A percentile compares a stretch with the other conserved stretches of the same genome.
Evolutionary conservation across 1,140 invertebrate genomes (phyloP).

Genomic region (Lucilia sericata): DNA sequence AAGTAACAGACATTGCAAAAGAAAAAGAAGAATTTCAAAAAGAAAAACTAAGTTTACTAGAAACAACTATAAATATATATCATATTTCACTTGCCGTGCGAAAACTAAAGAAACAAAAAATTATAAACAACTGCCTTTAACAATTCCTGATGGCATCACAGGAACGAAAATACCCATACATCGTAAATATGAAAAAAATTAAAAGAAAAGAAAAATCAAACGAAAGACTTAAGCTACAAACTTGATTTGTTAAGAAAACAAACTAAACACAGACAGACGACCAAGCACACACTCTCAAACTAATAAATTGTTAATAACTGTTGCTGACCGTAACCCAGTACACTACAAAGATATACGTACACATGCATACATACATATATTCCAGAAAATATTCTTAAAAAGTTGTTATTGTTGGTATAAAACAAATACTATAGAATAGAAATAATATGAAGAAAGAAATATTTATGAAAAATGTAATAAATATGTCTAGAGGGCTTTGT

Average conservation of each 20-base stretch:
- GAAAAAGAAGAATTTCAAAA: not conserved
- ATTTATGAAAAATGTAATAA: no score
- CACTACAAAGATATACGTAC: not conserved
- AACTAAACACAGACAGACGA: not conserved
- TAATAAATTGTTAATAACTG: constrained; percentile 14
- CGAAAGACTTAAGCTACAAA: not conserved
- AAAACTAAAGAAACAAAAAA: not conserved
- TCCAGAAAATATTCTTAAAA: not conserved
- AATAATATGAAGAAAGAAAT: no score
- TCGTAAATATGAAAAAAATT: no score
- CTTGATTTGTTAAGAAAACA: not conserved
- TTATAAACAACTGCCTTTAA: not conserved
- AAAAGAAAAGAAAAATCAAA: not conserved
- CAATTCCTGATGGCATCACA: not conserved
- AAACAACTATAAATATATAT: not conserved
- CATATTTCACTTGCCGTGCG: constrained; percentile 22
- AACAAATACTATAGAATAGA: not conserved
- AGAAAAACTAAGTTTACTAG: not conserved
- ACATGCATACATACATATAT: not conserved
- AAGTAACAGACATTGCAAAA: not conserved
- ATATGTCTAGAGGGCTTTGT: no score
- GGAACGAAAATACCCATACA: not conserved
- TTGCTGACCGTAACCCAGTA: constrained; percentile 14
- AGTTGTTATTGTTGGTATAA: not conserved
- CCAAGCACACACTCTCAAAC: not conserved